A percentile compares a stretch with the other conserved stretches of the same genome.
Evolutionary conservation across 2,888 invertebrate species (phyloP).

Genomic region (Chouioia cunea): DNA sequence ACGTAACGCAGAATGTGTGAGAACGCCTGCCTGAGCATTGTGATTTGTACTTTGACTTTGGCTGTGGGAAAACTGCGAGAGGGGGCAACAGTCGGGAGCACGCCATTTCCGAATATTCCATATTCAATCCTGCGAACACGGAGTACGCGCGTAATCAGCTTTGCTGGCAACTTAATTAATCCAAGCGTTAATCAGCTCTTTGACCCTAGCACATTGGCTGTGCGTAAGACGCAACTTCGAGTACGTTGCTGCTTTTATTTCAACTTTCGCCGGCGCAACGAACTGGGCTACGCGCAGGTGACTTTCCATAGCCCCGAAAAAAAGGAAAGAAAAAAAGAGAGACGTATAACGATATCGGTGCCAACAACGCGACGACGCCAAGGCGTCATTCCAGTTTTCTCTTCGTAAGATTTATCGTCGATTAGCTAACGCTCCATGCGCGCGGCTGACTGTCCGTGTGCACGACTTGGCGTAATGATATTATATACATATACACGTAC

Average conservation of each 20-base stretch:
- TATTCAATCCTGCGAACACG: constrained; percentile 9
- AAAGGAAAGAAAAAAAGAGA: neutral
- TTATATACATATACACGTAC: no score
- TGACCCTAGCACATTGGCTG: neutral
- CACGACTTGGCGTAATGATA: no score
- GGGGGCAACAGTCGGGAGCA: neutral
- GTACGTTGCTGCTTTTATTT: neutral
- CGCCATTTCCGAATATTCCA: constrained; percentile 35
- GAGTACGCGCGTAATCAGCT: constrained; percentile 2
- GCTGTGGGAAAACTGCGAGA: constrained; percentile 35
- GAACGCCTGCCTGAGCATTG: constrained; percentile 33
- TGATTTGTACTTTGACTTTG: constrained; percentile 35
- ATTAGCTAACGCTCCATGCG: no score
- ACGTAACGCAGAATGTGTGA: constrained; percentile 26
- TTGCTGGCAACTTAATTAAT: constrained; percentile 8
- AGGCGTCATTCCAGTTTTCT: no score
- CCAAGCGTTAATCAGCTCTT: constrained; percentile 16
- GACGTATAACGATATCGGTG: neutral
- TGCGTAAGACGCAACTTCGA: neutral
- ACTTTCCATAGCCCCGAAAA: constrained; percentile 32
- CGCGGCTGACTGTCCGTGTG: no score
- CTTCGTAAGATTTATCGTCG: no score
- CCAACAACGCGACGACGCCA: neutral
- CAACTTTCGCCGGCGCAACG: constrained; percentile 33
- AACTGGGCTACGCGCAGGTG: constrained; percentile 43